Evolutionary conservation across 1,140 invertebrate genomes (phyloP).

Genomic region (Archegozetes longisetosus): DNA sequence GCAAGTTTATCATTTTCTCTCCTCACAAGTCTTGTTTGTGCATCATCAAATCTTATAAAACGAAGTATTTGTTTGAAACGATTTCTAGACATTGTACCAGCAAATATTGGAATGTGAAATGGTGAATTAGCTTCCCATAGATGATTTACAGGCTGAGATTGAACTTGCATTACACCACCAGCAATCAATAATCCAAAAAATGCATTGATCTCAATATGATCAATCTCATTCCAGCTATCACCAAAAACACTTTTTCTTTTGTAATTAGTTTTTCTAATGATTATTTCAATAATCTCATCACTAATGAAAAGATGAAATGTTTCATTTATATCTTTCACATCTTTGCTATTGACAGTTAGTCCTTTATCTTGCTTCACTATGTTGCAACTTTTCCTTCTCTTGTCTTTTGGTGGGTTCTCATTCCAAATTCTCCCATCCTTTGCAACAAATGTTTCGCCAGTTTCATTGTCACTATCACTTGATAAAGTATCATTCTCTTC

Average conservation of each 20-base stretch:
- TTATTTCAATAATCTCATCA: not conserved
- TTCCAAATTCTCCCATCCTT: too few relatives aligned
- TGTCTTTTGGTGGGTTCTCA: too few relatives aligned
- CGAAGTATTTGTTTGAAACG: not conserved
- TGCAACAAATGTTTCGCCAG: too few relatives aligned
- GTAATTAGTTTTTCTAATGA: not conserved
- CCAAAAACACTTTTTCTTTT: not conserved
- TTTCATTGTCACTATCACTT: too few relatives aligned
- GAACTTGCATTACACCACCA: not conserved
- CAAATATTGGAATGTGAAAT: not conserved
- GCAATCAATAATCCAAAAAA: not conserved
- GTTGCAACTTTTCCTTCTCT: too few relatives aligned
- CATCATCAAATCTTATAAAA: constrained; percentile 1
- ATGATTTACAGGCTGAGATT: not conserved
- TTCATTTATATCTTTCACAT: not conserved
- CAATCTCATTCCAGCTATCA: not conserved
- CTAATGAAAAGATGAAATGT: not conserved
- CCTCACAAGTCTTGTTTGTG: not conserved
- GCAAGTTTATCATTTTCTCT: not conserved
- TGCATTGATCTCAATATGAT: not conserved
- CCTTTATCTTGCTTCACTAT: too few relatives aligned
- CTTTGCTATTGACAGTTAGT: not conserved
- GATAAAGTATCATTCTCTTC: too few relatives aligned
- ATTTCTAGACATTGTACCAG: not conserved
- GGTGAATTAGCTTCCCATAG: not conserved